phyloP scores from a whole-genome alignment of 2,113 vertebrate species.

The Emydura subglobosa region DNA sequence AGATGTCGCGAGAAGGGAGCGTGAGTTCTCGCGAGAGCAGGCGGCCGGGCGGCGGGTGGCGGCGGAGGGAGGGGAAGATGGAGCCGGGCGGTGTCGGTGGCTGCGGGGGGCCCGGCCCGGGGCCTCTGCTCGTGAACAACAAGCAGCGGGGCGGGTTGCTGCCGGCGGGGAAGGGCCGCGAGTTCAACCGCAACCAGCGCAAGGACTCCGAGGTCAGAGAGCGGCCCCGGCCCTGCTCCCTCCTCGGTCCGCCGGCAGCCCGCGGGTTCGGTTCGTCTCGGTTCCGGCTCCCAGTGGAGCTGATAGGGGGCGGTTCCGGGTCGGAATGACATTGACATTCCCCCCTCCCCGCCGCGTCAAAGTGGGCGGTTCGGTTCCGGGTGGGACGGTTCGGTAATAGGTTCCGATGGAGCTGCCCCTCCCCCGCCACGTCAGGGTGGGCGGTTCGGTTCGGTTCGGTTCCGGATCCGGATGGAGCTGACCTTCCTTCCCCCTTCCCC shows the following conservation, averaged over 20 bases:
- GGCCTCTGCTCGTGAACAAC: background rate
- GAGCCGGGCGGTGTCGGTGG: slow-evolving; percentile 82
- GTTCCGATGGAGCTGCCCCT: background rate
- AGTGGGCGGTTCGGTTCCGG: too few relatives aligned
- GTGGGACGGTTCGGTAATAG: too few relatives aligned
- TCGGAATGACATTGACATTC: too few relatives aligned
- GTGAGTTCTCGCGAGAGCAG: slow-evolving; percentile 72
- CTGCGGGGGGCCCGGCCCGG: slow-evolving; percentile 66
- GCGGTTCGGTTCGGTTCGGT: background rate
- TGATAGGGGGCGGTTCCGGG: background rate
- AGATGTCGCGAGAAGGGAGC: slow-evolving; percentile 34
- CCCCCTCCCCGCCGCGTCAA: too few relatives aligned
- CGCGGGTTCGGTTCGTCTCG: fast-evolving
- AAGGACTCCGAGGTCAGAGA: slow-evolving; percentile 93
- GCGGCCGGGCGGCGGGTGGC: background rate
- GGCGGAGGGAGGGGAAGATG: slow-evolving; percentile 80
- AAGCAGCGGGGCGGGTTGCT: slow-evolving; percentile 23
- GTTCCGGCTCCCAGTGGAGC: too few relatives aligned
- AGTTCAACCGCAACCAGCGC: slow-evolving; percentile 89
- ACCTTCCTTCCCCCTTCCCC: fast-evolving
- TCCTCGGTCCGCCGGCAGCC: background rate
- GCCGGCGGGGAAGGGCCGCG: slow-evolving; percentile 84
- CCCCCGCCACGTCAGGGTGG: fast-evolving
- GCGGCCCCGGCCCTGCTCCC: background rate
- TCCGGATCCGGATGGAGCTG: fast-evolving